Evolutionary conservation across 2,797 vertebrate species (phyloP), one percentile per base, ranked within the genome.

Genomic region (Champsocephalus esox): DNA sequence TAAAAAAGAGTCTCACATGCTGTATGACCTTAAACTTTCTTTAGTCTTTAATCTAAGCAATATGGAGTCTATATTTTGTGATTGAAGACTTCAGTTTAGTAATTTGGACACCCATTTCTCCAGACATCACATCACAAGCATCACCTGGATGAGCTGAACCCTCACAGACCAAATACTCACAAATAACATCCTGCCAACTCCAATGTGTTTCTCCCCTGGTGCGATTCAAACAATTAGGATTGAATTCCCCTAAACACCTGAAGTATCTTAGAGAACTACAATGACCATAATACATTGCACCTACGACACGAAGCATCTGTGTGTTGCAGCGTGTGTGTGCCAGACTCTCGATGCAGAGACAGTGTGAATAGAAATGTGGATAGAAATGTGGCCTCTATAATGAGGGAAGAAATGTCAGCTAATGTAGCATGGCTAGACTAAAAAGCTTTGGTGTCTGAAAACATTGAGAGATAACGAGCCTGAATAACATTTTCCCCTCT

Each of bases 71-170:
- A 24, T 50, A 41, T 12, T 44, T 70, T 75, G 38, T 68, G 9
- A 80, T 32, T 59, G 38, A 69, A 77, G 55, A 41, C 54, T 78
- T 38, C 14, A 14, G 59, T 50, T 12, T 16, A n/a, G 59, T 72
- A 46, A 59, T 66, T 59, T 59, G 56, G 60, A 59, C 50, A 41
- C n/a, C 17, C 48, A 13, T 56, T 46, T 43, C 70, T 71, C 60
- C 56, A 70, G 56, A 81, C 69, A 13, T 45, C n/a, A 6, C 34
- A 38, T 38, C 8, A 38, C 34, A 38, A 38, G 3, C 1, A 44
- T 56, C 72, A 82, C 70, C 65, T 72, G 74, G 55, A 32, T 48
- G 77, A 79, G 73, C 73, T 28, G 60, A 84, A 72, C 52, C 38
- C 58, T 73, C 82, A 59, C n/a, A 41, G 55, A 50, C 45, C 57